Conservation (phyloP, 2,888 invertebrate species). For the Cantharis flavilabris region DNA sequence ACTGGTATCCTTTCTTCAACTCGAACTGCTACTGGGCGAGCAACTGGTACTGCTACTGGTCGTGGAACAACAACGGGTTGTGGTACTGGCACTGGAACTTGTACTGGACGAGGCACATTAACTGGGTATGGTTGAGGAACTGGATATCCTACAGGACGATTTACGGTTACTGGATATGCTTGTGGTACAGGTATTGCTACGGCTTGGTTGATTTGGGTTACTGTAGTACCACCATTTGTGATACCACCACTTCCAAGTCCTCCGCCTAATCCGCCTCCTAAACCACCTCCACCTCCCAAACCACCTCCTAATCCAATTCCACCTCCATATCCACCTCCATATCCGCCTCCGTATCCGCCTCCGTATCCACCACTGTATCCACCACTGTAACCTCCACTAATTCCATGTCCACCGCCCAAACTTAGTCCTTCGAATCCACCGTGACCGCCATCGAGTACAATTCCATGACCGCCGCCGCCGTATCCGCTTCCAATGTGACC, state of each 20-base stretch:
- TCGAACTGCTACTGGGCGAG: slow-evolving; percentile 52
- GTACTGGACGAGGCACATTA: slow-evolving; percentile 57
- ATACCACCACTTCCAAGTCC: slow-evolving; percentile 14
- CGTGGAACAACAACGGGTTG: slow-evolving; percentile 50
- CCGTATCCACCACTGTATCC: slow-evolving; percentile 11
- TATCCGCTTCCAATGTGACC: slow-evolving; percentile 26
- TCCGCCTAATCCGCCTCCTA: slow-evolving; percentile 22
- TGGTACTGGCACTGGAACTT: slow-evolving; percentile 54
- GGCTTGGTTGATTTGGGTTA: slow-evolving; percentile 48
- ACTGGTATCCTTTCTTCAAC: slow-evolving; percentile 59
- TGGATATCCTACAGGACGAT: slow-evolving; percentile 59
- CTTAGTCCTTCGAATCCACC: slow-evolving; percentile 28
- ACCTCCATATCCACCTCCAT: slow-evolving; percentile 22
- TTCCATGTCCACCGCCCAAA: slow-evolving; percentile 32
- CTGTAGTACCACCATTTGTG: slow-evolving; percentile 46
- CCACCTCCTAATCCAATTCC: slow-evolving; percentile 25
- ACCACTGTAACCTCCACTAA: slow-evolving; percentile 31
- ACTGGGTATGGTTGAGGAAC: slow-evolving; percentile 61
- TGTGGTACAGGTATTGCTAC: slow-evolving; percentile 52
- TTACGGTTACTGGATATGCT: slow-evolving; percentile 53
- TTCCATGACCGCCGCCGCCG: slow-evolving; percentile 9
- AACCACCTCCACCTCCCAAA: not conserved
- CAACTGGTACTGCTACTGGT: slow-evolving; percentile 51
- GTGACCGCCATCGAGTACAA: slow-evolving; percentile 5
- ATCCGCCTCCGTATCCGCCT: slow-evolving; percentile 26